Base-by-base conservation (phyloP, 2,888 invertebrate species). In the Epirrhoe alternata region DNA sequence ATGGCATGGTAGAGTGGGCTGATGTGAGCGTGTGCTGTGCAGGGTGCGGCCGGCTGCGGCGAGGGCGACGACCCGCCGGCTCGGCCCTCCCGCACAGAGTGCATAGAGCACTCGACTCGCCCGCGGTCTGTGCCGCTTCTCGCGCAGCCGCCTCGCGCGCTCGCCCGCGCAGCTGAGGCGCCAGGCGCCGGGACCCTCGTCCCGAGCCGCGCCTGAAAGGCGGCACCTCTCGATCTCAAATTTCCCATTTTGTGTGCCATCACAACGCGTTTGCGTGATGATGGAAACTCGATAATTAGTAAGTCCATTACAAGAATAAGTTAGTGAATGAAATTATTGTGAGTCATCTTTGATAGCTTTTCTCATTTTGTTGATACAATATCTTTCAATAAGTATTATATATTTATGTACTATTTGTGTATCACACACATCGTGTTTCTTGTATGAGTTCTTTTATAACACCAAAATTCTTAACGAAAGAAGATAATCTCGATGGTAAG, bases 1-100 rank as follows among this genome's bases (percentile, higher is more conserved):
- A 70, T 53, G 70, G 54, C 38, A 52, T 42, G 54, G 35, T 33
- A 66, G 61, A 31, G 47, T 88, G 86, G 89, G 81, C 77, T 76
- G 79, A 78, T 90, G 90, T 92, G 88, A 87, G 92, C 90, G 82
- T 92, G 92, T 91, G 92, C 92, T 92, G 92, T 91, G 92, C 92
- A 92, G 92, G 87, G 45, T 56, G 57, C 65, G 61, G 60, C 51
- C 80, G 89, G 89, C 80, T 84, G 87, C 85, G 89, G 81, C 80
- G 84, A 82, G 77, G 77, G 81, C 81, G 80, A 80, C 79, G 74
- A 76, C 77, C 73, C 67, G 60, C 64, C 70, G 67, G 73, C 77
- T n/a, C n/a, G n/a, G n/a, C n/a, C n/a, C 77, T 75, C 80, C 82
- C 81, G 81, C 45, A 12, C 56, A 31, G 47, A 47, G 51, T 5